Percentiles rank a stretch among this genome's conserved stretches.
Evolutionary conservation across 2,113 vertebrate genomes (phyloP).

Genomic region (Aleadryas rufinucha): DNA sequence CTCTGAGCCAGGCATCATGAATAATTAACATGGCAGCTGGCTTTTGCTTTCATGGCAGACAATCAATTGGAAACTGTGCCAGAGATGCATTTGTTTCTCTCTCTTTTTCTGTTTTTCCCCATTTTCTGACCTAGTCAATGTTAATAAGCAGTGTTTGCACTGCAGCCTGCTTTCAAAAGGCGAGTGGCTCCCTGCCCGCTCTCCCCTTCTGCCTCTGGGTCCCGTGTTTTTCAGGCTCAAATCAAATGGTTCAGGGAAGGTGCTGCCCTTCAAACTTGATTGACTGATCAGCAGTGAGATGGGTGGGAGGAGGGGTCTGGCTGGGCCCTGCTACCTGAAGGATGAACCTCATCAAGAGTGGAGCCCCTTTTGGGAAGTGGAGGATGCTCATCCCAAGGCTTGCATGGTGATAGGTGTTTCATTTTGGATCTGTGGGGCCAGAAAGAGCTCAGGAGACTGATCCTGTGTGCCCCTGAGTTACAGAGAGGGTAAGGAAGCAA

Average conservation of each 20-base stretch:
- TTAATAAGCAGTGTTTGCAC: conserved; percentile 15
- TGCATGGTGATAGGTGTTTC: rapidly evolving
- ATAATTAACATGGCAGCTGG: conserved; percentile 75
- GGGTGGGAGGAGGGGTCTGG: neutral
- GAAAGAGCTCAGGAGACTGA: neutral
- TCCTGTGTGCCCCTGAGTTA: neutral
- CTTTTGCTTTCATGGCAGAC: conserved; percentile 68
- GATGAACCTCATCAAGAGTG: neutral
- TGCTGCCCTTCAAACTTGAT: conserved; percentile 55
- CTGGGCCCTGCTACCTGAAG: neutral
- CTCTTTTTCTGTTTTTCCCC: conserved; percentile 26
- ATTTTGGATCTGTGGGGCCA: neutral
- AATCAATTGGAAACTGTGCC: conserved; percentile 64
- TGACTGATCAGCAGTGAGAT: neutral
- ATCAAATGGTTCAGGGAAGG: conserved; percentile 23
- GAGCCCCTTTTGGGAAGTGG: neutral
- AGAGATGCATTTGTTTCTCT: conserved; percentile 53
- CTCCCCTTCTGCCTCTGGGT: neutral
- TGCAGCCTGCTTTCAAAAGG: neutral
- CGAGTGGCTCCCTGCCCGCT: neutral
- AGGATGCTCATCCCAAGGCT: rapidly evolving
- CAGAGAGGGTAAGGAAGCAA: neutral
- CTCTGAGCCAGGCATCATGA: conserved; percentile 59
- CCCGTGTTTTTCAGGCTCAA: neutral
- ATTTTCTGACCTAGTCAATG: conserved; percentile 49